Base-by-base conservation (phyloP, 1,140 invertebrate species). In the Sycophila sp. region DNA sequence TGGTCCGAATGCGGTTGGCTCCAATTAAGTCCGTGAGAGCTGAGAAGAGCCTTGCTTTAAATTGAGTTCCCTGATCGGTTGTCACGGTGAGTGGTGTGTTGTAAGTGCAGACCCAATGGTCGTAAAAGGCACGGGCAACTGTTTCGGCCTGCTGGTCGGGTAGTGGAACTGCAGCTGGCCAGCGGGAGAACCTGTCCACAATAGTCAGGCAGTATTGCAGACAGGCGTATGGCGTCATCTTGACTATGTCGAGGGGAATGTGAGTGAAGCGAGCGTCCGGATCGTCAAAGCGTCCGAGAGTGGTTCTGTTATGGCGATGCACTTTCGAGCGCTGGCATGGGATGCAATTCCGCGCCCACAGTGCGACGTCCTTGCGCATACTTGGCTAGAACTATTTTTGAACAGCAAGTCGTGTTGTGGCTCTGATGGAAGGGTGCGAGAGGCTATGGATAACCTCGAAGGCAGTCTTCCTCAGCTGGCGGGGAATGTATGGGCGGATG, bases 131-230 rank as follows among this genome's bases (percentile, higher is more conserved):
- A 24, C 68, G 32, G 1, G 78, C 76, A 2, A 85, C 76, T 15
- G 78, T 78, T 38, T 80, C 74, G 6, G 84, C 83, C 6, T 78
- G 73, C 1, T 83, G 85, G 28, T 88, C 81, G 13, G 60, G n/a
- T 0, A 87, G 34, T 3, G 86, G 87, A 22, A 83, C 66, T 5
- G 42, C 81, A 76, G 87, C 86, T 0, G 81, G 84, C 85, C 84
- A 89, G n/a, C 82, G 64, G 5, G 87, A 86, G 63, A 73, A 81
- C 26, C 81, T 60, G 70, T 88, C 87, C 0, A 87, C 83, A 11
- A 80, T 76, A 1, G 87, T 88, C 0, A 89, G n/a, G n/a, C n/a
- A n/a, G n/a, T n/a, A n/a, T 7, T 7, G 19, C 17, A n/a, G 5
- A 1, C 45, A 7, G 19, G n/a, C 3, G 19, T 28, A n/a, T 53